Evolutionary conservation across 2,888 invertebrate species (phyloP).

Genomic region (Nymphalis urticae): DNA sequence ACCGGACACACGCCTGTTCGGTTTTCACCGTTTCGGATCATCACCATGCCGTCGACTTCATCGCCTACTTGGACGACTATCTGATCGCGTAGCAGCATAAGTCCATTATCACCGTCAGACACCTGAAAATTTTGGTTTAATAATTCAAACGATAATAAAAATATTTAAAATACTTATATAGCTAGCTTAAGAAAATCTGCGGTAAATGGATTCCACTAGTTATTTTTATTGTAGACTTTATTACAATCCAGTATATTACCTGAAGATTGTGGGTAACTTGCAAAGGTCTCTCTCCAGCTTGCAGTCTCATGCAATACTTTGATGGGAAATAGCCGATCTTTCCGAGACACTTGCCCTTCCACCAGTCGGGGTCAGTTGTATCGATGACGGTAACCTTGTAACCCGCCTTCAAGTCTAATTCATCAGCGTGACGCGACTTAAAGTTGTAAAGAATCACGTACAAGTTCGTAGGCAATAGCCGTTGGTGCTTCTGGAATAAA

Average conservation of each 20-base stretch:
- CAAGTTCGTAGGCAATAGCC: conserved; percentile 92
- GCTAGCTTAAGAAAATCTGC: background rate
- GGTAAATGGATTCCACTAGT: no score
- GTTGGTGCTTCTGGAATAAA: conserved; percentile 87
- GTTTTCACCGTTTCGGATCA: conserved; percentile 95
- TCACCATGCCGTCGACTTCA: conserved; percentile 95
- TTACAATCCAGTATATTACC: conserved; percentile 48
- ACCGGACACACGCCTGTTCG: conserved; percentile 96
- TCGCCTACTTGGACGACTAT: conserved; percentile 96
- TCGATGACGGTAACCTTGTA: conserved; percentile 95
- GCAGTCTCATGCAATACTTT: conserved; percentile 94
- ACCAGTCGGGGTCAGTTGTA: conserved; percentile 97
- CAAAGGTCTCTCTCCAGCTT: conserved; percentile 93
- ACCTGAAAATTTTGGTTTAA: conserved; percentile 83
- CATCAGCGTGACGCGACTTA: conserved; percentile 95
- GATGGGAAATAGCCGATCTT: conserved; percentile 96
- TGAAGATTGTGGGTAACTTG: conserved; percentile 87
- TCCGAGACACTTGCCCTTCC: conserved; percentile 97
- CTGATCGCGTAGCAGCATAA: conserved; percentile 94
- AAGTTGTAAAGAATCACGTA: conserved; percentile 98
- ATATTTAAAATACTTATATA: no score
- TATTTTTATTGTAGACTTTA: background rate
- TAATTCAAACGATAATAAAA: no score
- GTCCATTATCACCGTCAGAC: conserved; percentile 90
- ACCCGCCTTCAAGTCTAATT: conserved; percentile 95